Base-by-base conservation (phyloP, 2,888 invertebrate genomes). In the Yponomeuta cagnagella region DNA sequence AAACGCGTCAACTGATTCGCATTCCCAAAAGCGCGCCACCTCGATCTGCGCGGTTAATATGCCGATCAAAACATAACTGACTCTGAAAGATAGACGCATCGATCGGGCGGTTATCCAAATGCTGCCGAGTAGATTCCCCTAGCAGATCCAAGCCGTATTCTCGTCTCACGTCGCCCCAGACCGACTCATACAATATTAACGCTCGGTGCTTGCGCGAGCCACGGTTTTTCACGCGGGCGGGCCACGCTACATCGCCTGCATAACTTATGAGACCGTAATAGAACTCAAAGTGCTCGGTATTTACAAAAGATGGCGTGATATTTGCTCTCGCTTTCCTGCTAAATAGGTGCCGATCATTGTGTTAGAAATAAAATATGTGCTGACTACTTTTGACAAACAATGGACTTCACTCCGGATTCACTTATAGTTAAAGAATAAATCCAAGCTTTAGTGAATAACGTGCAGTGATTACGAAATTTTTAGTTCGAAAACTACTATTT, bases 231-330 rank as follows among this genome's bases (percentile, higher is more conserved):
- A 85, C 89, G 86, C 88, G 67, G 80, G 15, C 43, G 30, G 15
- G 77, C 82, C 83, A 80, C 82, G 77, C 79, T 84, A 85, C 84
- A 84, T 81, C 80, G 76, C 77, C 78, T 90, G 87, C 88, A 91
- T 92, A 83, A 87, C 86, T 88, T 81, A 90, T 90, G 88, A 90
- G 87, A 75, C 79, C 82, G 84, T 89, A 89, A 89, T 91, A 88
- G 87, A 83, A 76, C 76, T 88, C 83, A 82, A 58, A 87, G 82
- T 80, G 80, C 80, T 85, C 80, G 78, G 81, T 86, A 86, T 87
- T 85, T 85, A 80, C 79, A 76, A 77, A 78, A 80, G 78, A 77
- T 80, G 52, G 5, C 52, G 77, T 79, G 80, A 82, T 86, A 86
- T 87, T 84, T 86, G 85, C 86, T 81, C 84, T 81, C 84, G 80